phyloP scores from a whole-genome alignment of 2,888 invertebrate species.

The Eupithecia tripunctaria region DNA sequence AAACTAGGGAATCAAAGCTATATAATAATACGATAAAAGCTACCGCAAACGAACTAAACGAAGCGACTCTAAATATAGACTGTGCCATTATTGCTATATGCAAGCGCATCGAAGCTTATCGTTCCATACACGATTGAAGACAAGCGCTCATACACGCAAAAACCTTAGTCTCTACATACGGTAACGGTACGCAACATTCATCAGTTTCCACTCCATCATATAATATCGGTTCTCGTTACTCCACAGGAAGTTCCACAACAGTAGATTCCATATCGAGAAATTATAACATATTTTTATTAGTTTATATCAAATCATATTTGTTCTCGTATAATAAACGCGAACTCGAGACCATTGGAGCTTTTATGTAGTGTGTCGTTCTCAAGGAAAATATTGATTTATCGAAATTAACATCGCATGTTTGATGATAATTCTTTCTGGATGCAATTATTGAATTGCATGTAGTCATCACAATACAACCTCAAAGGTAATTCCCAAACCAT shows the following conservation, averaged over 20 bases:
- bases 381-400: not conserved
- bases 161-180: constrained; percentile 65
- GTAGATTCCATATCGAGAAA: constrained; percentile 16
- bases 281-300: not conserved
- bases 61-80: constrained; percentile 75
- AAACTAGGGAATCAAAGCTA: constrained; percentile 37
- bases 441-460: not conserved
- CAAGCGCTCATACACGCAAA: constrained; percentile 67
- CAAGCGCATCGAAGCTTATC: constrained; percentile 77
- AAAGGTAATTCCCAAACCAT: constrained; percentile 46
- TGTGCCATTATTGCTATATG: constrained; percentile 65
- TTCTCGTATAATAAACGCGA: not conserved
- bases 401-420: not conserved
- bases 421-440: not conserved
- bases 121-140: constrained; percentile 72
- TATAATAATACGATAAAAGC: constrained; percentile 55
- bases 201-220: constrained; percentile 59
- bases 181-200: constrained; percentile 57
- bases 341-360: not conserved
- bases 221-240: constrained; percentile 47
- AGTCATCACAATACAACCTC: constrained; percentile 5
- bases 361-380: too few species aligned
- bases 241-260: constrained; percentile 32
- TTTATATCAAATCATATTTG: not conserved
- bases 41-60: constrained; percentile 62